A percentile compares a stretch with the other conserved stretches of the same genome.
These are phyloP conservation scores for Sinohyriopsis cumingii DNA, from an alignment of 2,888 invertebrate species.

Conservation along the genomic window DNA sequence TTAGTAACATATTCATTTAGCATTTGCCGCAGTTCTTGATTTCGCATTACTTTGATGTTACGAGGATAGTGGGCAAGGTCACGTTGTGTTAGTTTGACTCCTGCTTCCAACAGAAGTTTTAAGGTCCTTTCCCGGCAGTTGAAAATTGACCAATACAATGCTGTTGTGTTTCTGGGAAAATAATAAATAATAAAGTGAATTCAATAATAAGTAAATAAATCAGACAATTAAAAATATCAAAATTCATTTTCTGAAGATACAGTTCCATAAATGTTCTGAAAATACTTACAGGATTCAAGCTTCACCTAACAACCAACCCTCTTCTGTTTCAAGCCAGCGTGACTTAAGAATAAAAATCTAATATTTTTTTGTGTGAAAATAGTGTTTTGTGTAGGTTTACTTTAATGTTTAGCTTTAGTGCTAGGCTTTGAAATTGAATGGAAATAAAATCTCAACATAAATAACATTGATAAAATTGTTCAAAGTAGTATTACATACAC, in stretches of 20 bases:
- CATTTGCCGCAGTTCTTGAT: slow-evolving; percentile 21
- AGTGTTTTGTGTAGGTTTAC: too few relatives aligned
- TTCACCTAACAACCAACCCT: too few relatives aligned
- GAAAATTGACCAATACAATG: slow-evolving; percentile 57
- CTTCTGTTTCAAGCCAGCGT: too few relatives aligned
- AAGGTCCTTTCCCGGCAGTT: slow-evolving; percentile 41
- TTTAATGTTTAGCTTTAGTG: too few relatives aligned
- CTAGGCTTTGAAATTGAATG: too few relatives aligned
- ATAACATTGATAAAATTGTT: too few relatives aligned
- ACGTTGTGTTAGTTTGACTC: slow-evolving; percentile 30
- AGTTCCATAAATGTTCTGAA: too few relatives aligned
- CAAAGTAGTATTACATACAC: too few relatives aligned
- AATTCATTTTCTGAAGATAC: background rate
- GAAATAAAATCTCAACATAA: too few relatives aligned
- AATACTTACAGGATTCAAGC: too few relatives aligned
- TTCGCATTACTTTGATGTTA: slow-evolving; percentile 48
- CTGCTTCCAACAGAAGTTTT: slow-evolving; percentile 38
- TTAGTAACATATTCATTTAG: slow-evolving; percentile 35
- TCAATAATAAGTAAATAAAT: background rate
- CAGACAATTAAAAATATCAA: background rate
- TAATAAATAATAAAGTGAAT: background rate
- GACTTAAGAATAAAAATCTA: too few relatives aligned
- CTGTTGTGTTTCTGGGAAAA: slow-evolving; percentile 39
- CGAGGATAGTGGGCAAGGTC: slow-evolving; percentile 40
- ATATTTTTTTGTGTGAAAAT: too few relatives aligned